A percentile compares a stretch with the other conserved stretches of the same genome.
Evolutionary conservation across 2,888 invertebrate species (phyloP).

Genomic region (Sepioteuthis lessoniana): DNA sequence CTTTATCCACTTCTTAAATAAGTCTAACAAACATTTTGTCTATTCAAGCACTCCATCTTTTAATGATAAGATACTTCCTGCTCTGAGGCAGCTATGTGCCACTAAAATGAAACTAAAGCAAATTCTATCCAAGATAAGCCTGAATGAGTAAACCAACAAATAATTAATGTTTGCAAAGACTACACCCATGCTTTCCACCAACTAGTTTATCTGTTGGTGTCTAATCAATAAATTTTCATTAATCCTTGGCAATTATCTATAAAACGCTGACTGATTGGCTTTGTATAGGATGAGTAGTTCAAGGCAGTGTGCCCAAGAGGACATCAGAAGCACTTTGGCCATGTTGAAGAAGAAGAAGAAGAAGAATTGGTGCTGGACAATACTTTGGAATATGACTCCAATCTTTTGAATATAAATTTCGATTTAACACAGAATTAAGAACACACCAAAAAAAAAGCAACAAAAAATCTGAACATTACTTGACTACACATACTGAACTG

Average conservation of each 20-base stretch:
- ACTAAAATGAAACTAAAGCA: neutral
- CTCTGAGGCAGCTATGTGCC: neutral
- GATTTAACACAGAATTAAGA: neutral
- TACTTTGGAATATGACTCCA: neutral
- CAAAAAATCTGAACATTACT: neutral
- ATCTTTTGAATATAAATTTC: neutral
- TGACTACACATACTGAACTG: neutral
- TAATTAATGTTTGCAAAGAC: slow-evolving; percentile 23
- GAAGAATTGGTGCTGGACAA: neutral
- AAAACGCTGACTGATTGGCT: neutral
- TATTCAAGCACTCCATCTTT: neutral
- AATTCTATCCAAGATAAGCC: slow-evolving; percentile 33
- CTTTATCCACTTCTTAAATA: no score
- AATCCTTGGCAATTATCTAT: neutral
- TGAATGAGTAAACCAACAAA: neutral
- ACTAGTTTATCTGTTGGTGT: neutral
- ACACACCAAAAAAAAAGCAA: neutral
- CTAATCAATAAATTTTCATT: slow-evolving; percentile 33
- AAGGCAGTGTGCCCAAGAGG: neutral
- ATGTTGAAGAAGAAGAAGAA: neutral
- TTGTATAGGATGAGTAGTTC: neutral
- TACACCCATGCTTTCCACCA: neutral
- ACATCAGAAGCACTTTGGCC: neutral
- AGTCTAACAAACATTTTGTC: no score
- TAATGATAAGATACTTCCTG: neutral